Conservation (phyloP, 2,113 vertebrate species). For the Chelonoidis abingdonii region DNA sequence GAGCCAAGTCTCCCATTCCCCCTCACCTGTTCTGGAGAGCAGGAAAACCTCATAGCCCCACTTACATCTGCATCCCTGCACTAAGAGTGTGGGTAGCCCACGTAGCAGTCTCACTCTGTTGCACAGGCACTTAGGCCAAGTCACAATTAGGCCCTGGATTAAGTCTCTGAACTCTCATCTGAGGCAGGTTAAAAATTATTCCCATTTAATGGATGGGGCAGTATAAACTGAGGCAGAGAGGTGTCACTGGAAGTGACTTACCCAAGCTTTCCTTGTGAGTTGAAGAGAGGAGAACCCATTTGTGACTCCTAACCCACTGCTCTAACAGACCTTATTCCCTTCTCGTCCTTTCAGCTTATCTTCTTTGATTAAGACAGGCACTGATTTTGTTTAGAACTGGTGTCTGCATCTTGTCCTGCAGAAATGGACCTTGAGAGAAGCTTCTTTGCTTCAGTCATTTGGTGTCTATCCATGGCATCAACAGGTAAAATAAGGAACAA, state of each 20-base stretch:
- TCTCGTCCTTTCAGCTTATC: not conserved
- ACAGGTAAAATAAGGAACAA: not conserved
- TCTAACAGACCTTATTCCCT: not conserved
- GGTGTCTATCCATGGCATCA: not conserved
- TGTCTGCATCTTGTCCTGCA: not conserved
- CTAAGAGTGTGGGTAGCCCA: not conserved
- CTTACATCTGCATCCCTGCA: not conserved
- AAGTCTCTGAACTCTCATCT: not conserved
- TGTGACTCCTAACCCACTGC: not conserved
- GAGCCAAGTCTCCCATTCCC: not conserved
- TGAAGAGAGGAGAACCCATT: not conserved
- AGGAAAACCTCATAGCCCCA: not conserved
- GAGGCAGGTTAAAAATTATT: not conserved
- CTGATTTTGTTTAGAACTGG: fast-evolving
- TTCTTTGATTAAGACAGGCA: not conserved
- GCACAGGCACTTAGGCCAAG: not conserved
- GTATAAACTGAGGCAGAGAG: not conserved
- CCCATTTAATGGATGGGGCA: slow-evolving; percentile 9
- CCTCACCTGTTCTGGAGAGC: not conserved
- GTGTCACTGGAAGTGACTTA: not conserved
- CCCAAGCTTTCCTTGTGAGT: not conserved
- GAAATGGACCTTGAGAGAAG: not conserved
- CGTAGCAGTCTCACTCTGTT: not conserved
- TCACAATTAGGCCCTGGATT: slow-evolving; percentile 1
- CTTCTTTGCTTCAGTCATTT: not conserved